Evolutionary conservation across 2,113 vertebrate genomes (phyloP), one percentile per base, ranked within the genome.

Genomic region (Dicrurus megarhynchus): DNA sequence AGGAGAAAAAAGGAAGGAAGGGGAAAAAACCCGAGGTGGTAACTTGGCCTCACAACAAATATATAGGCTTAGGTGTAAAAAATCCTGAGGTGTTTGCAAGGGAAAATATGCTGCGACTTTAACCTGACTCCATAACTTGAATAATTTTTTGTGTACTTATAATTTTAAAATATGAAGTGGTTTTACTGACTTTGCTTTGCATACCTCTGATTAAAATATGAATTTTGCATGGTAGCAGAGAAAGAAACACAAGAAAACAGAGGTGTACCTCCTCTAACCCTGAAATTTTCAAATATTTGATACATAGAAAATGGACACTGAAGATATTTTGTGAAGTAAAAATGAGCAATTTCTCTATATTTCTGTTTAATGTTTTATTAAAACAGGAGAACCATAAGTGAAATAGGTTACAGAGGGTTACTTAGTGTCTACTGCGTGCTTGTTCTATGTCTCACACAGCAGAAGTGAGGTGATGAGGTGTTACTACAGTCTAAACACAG

Each of bases 21-120:
- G 6, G 2, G 1, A 32, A 65, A 79, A 35, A 16, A 0, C 2
- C 1, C 5, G 8, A 39, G 1, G 5, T 41, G 18, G 13, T 44
- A 76, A 55, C 3, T 41, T 60, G 59, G 12, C 24, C 16, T 79
- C 24, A 50, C 24, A 86, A 44, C 52, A 90, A 56, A 50, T 50
- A 47, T 15, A 22, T 7, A 5, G 9, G 6, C 10, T 77, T 41
- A 49, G 18, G 7, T 59, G 19, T 65, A 39, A 90, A 59, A 79
- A 59, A 52, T 82, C 1, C 9, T 46, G 23, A n/a, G 61, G 8
- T 57, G 26, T 41, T 92, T 80, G 8, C 44, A 26, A 81, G 53
- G 9, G 16, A 7, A 61, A 77, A 6, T 19, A 50, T 28, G 19
- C 6, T 52, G 18, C 5, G 74, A 64, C 8, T 49, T 47, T 42